phyloP scores from a whole-genome alignment of 1,140 invertebrate genomes.

The Drosophila busckii region DNA sequence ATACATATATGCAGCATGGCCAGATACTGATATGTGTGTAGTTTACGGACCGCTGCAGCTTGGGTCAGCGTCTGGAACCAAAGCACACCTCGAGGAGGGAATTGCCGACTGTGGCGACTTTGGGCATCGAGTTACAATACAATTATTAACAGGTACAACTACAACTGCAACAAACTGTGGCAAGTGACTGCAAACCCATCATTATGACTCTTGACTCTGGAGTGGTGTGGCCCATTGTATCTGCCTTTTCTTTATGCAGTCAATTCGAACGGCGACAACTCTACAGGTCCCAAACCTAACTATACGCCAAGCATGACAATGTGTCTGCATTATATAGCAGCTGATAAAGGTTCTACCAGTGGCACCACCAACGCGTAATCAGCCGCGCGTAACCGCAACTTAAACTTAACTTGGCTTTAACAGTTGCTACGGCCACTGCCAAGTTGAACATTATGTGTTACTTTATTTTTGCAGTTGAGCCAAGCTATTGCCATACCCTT shows the following conservation, averaged over 20 bases:
- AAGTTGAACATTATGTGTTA: no score
- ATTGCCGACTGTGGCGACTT: constrained; percentile 6
- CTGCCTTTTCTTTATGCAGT: constrained; percentile 67
- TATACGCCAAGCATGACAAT: constrained; percentile 42
- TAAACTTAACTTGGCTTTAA: constrained; percentile 8
- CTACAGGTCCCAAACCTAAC: neutral
- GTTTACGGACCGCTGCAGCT: constrained; percentile 48
- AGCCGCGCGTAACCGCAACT: constrained; percentile 67
- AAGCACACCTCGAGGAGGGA: constrained; percentile 12
- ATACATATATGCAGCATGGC: neutral
- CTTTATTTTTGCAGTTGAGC: no score
- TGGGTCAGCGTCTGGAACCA: constrained; percentile 38
- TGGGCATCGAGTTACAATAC: constrained; percentile 36
- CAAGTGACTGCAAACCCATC: constrained; percentile 10
- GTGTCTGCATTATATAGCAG: constrained; percentile 12
- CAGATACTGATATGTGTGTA: constrained; percentile 17
- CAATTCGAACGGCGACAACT: constrained; percentile 64
- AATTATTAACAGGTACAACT: constrained; percentile 41
- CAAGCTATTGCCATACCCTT: no score
- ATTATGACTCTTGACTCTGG: constrained; percentile 8
- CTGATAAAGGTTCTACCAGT: constrained; percentile 42
- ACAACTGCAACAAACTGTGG: neutral
- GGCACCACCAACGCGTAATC: constrained; percentile 21
- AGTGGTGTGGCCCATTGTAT: no score
- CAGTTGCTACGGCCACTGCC: constrained; percentile 25